phyloP scores from a whole-genome alignment of 2,888 invertebrate genomes.

The Caenorhabditis uteleia region DNA sequence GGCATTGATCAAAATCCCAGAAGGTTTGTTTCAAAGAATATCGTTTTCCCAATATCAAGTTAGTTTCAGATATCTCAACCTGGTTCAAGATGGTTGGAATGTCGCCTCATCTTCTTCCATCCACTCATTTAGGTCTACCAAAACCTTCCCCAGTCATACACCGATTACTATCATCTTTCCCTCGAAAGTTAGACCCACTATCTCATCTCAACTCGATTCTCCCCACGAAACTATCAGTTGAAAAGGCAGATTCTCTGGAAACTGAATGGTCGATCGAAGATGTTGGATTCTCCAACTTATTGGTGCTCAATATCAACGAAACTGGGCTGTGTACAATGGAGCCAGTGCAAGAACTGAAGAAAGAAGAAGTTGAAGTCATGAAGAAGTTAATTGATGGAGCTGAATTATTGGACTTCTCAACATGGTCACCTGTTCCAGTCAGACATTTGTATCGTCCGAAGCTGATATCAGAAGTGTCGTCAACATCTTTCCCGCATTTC shows the following conservation, averaged over 20 bases:
- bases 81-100: conserved; percentile 45
- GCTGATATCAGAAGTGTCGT: conserved; percentile 19
- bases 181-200: conserved; percentile 23
- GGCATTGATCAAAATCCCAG: conserved; percentile 14
- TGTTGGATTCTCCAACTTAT: conserved; percentile 36
- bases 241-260: conserved; percentile 4
- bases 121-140: conserved; percentile 28
- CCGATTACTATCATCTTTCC: conserved; percentile 29
- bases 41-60: background rate
- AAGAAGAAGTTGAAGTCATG: conserved; percentile 14
- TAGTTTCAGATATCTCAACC: conserved; percentile 31
- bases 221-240: conserved; percentile 11
- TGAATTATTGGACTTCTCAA: conserved; percentile 15
- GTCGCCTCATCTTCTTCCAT: conserved; percentile 31
- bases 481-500: conserved; percentile 42
- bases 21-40: conserved; percentile 14
- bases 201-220: conserved; percentile 24
- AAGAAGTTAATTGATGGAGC: conserved; percentile 21
- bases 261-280: conserved; percentile 37
- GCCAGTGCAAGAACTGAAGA: conserved; percentile 9
- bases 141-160: conserved; percentile 12
- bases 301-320: conserved; percentile 22
- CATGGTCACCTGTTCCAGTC: conserved; percentile 26
- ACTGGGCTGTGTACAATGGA: background rate
- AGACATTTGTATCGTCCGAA: conserved; percentile 18